phyloP scores from a whole-genome alignment of 1,140 invertebrate genomes.

The Polypedilum pembai region DNA sequence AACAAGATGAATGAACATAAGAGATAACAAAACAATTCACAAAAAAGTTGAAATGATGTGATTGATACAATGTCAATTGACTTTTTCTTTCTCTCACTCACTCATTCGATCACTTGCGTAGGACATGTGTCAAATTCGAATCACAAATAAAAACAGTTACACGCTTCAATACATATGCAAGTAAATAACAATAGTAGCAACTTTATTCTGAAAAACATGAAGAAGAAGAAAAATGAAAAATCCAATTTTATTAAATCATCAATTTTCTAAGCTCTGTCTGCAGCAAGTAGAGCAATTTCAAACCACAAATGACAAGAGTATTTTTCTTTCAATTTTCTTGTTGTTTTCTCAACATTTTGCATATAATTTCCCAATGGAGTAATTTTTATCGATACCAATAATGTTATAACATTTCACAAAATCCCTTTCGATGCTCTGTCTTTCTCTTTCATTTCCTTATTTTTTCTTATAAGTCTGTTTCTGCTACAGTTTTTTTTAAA shows the following conservation, averaged over 20 bases:
- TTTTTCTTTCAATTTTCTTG: neutral
- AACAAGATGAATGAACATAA: constrained; percentile 5
- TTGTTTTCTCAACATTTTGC: constrained; percentile 2
- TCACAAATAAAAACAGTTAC: neutral
- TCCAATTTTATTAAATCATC: neutral
- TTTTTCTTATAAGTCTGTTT: neutral
- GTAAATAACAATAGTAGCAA: neutral
- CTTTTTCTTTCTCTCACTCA: neutral
- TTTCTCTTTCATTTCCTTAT: neutral
- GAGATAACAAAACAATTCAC: neutral
- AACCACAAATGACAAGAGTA: neutral
- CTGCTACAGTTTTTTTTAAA: neutral
- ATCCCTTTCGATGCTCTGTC: no score
- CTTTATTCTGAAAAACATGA: neutral
- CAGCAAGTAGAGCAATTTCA: neutral
- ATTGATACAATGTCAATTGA: constrained; percentile 18
- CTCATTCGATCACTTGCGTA: no score
- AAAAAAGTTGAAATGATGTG: constrained; percentile 1
- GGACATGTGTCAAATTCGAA: no score
- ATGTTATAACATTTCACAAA: neutral
- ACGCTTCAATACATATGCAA: neutral
- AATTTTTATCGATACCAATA: constrained; percentile 8
- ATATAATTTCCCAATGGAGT: constrained; percentile 4
- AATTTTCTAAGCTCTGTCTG: neutral
- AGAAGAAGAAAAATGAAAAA: neutral